Percentiles rank a stretch among this genome's conserved stretches.
Evolutionary conservation across 2,797 vertebrate species (phyloP).

Genomic region (Lophotriccus pileatus): DNA sequence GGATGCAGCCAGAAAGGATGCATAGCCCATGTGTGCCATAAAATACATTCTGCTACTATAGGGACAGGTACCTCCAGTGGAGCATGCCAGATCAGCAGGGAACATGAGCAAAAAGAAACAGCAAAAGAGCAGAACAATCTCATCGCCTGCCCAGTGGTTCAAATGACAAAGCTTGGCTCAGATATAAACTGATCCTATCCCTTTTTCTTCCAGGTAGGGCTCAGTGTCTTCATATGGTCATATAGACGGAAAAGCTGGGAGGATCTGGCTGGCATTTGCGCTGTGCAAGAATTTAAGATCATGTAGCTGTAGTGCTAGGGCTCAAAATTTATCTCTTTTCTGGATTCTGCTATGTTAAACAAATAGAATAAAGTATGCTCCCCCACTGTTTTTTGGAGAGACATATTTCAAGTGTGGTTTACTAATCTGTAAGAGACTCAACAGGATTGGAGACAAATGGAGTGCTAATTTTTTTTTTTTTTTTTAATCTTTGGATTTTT

Average conservation of each 20-base stretch:
- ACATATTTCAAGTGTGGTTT: background rate
- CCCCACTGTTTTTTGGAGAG: background rate
- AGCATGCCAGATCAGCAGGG: background rate
- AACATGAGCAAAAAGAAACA: background rate
- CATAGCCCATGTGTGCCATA: background rate
- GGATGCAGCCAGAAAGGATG: background rate
- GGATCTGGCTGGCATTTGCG: background rate
- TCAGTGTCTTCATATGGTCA: background rate
- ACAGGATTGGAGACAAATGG: background rate
- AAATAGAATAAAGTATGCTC: background rate
- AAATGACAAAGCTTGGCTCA: background rate
- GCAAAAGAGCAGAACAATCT: background rate
- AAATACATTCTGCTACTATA: background rate
- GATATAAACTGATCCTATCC: background rate
- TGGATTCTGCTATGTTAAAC: background rate
- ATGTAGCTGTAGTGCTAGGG: background rate
- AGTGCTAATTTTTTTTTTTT: background rate
- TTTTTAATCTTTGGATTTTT: background rate
- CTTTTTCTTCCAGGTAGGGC: background rate
- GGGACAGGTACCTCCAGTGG: background rate
- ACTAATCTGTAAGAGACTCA: background rate
- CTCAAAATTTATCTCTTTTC: background rate
- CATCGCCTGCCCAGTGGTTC: background rate
- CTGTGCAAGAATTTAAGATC: background rate
- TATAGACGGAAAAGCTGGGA: background rate